Base-by-base conservation (phyloP, 2,888 invertebrate genomes). In the Pediacus dermestoides region DNA sequence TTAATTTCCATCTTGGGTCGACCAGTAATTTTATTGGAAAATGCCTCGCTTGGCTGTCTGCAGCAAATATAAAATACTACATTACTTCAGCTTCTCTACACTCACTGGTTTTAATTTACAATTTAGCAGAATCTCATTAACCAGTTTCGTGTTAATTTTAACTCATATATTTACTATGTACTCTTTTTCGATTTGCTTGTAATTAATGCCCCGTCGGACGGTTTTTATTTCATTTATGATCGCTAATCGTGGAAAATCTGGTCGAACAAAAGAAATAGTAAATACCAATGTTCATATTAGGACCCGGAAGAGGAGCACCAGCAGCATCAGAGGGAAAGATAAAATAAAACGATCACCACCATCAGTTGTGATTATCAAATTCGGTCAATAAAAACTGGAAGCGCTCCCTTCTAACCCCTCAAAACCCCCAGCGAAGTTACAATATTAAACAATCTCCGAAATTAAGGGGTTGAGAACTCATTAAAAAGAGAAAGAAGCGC, bases 401-500 rank as follows among this genome's bases (percentile, higher is more conserved):
- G 25, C 34, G n/a, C n/a, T n/a, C n/a, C n/a, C n/a, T n/a, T n/a
- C n/a, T n/a, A n/a, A n/a, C n/a, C n/a, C n/a, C n/a, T n/a, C n/a
- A n/a, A n/a, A n/a, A n/a, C 34, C 34, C 12, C 25, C 25, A 44
- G 50, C 58, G 57, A 53, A 57, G 48, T 52, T 52, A 48, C 55
- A 57, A 58, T 58, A 60, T 58, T 58, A 58, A 60, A 58, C 58
- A 60, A 57, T 59, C 52, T 49, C 57, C n/a, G n/a, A n/a, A n/a
- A n/a, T 60, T 58, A 58, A 60, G n/a, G 49, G 55, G 53, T 55
- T 57, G 53, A 57, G 49, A 52, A 57, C 59, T 62, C 63, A 62
- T 63, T 62, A 63, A 63, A 63, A 59, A 58, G 59, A 61, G 59
- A 61, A 62, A 60, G 59, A 59, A 61, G 46, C 44, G 48, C 50